Base-by-base conservation (phyloP, 92 coral and sea anemone species). In the Virgularia gustaviana region DNA sequence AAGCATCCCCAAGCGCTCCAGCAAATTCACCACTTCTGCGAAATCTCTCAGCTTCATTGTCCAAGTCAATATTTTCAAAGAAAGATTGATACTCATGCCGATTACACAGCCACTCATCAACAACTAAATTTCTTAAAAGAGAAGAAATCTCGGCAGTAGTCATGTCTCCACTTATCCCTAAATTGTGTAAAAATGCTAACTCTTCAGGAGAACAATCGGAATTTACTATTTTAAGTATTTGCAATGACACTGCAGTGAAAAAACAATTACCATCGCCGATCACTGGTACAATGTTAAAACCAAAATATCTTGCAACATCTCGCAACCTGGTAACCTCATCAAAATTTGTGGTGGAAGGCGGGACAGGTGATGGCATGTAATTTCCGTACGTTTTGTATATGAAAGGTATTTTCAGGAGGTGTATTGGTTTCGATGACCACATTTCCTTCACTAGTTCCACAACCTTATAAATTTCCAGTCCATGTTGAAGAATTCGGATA, bases 191-290 rank as follows among this genome's bases (percentile, higher is more conserved):
- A 66, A 38, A 24, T 20, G 38, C 36, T 3, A 25, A 55, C 28
- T 11, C 19, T 39, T 51, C 45, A 10, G 10, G 73, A 66, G 24
- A 39, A 28, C 29, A 42, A 38, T 27, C 52, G 33, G 36, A 27
- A 27, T 4, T 3, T 23, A 65, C 2, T 35, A 38, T 39, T 65
- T 65, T 3, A 36, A 65, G 29, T 18, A 65, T 49, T 53, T 65
- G 58, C 22, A 35, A 65, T 35, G 72, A 35, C 36, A 65, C 57
- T 7, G 72, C 72, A 35, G 30, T 35, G 72, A 65, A 65, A 65
- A 65, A 65, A 53, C 57, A 65, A 53, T 65, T 65, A 30, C 72
- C 72, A 42, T 66, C 73, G 20, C 62, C 62, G 33, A 55, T 39
- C 45, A 66, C 73, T 42, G 73, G 73, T 55, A 12, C 52, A 32